A percentile compares a stretch with the other conserved stretches of the same genome.
Evolutionary conservation across 2,113 vertebrate genomes (phyloP).

Genomic region (Tinamus guttatus): DNA sequence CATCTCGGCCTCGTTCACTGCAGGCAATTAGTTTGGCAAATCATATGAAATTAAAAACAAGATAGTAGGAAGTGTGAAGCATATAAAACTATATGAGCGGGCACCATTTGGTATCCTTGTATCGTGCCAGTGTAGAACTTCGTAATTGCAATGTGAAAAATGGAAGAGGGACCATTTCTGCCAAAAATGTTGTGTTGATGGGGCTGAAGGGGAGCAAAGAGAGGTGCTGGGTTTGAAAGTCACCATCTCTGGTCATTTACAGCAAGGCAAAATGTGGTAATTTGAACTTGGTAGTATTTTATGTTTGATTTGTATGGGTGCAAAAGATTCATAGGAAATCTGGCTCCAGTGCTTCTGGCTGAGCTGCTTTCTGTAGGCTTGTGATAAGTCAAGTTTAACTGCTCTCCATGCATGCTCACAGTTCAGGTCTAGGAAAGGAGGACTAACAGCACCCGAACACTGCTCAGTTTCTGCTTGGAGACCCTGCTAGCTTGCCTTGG

Average conservation of each 20-base stretch:
- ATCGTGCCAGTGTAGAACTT: background rate
- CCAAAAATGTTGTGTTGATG: background rate
- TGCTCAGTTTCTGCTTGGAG: background rate
- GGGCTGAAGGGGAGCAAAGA: background rate
- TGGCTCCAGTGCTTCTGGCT: background rate
- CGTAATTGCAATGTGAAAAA: background rate
- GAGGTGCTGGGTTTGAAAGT: accelerated
- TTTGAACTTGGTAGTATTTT: background rate
- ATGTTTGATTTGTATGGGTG: background rate
- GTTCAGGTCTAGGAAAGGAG: background rate
- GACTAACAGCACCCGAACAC: accelerated
- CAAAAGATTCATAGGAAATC: background rate
- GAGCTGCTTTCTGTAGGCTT: background rate
- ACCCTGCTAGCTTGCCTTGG: background rate
- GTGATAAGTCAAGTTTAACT: background rate
- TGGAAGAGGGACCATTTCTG: background rate
- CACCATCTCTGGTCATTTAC: background rate
- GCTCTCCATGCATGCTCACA: accelerated
- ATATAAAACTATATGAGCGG: background rate
- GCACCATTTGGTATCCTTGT: background rate
- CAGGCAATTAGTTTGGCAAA: background rate
- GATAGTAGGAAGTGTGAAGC: background rate
- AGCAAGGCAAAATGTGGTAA: background rate
- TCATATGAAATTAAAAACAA: background rate
- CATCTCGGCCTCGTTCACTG: background rate